phyloP scores from a whole-genome alignment of 2,888 invertebrate genomes.

The Sceliomorpha sp. region DNA sequence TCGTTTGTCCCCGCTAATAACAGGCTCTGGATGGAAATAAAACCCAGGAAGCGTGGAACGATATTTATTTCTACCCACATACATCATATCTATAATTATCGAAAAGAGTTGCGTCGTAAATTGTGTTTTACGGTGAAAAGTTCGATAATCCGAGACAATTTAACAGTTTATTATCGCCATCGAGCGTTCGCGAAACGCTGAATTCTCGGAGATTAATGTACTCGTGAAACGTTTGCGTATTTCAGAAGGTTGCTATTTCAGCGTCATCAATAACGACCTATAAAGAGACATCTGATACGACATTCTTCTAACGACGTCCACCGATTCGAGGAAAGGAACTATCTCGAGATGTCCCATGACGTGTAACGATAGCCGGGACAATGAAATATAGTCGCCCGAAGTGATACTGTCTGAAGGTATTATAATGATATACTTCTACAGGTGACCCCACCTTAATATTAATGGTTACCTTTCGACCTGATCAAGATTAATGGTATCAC shows the following conservation, averaged over 20 bases:
- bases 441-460: slow-evolving; percentile 68
- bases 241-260: slow-evolving; percentile 29
- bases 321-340: slow-evolving; percentile 22
- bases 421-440: slow-evolving; percentile 66
- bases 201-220: slow-evolving; percentile 36
- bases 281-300: slow-evolving; percentile 40
- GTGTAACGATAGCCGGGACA: slow-evolving; percentile 54
- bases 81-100: too few relatives aligned
- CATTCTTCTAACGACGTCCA: slow-evolving; percentile 25
- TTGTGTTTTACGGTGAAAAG: too few relatives aligned
- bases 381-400: slow-evolving; percentile 66
- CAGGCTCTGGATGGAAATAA: slow-evolving; percentile 3
- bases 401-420: slow-evolving; percentile 66
- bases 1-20: background rate
- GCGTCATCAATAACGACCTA: slow-evolving; percentile 48
- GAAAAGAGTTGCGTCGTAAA: too few relatives aligned
- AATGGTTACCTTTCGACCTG: slow-evolving; percentile 67
- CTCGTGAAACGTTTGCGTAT: slow-evolving; percentile 15
- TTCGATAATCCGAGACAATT: too few relatives aligned
- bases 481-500: slow-evolving; percentile 71
- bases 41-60: slow-evolving; percentile 7
- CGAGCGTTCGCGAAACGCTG: too few relatives aligned
- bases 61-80: too few relatives aligned
- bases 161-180: too few relatives aligned
- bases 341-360: slow-evolving; percentile 13